phyloP scores from a whole-genome alignment of 1,140 invertebrate genomes.

The Cheumatopsyche charites region DNA sequence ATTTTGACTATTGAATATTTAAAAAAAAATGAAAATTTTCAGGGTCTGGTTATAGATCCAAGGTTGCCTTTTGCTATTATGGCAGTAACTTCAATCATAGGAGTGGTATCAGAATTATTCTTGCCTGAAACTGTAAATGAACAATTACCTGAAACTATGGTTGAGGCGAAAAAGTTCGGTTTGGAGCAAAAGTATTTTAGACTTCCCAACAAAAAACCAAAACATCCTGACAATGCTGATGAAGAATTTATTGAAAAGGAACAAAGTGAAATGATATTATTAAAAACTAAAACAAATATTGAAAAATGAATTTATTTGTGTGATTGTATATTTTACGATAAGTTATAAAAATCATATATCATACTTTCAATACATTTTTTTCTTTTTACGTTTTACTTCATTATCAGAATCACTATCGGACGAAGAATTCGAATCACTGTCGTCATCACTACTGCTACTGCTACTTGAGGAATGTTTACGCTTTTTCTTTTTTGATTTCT shows the following conservation, averaged over 20 bases:
- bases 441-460: slow-evolving; percentile 17
- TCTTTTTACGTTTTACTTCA: slow-evolving; percentile 28
- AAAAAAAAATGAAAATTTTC: slow-evolving; percentile 33
- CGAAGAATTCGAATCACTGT: slow-evolving; percentile 34
- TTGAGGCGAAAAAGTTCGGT: slow-evolving; percentile 73
- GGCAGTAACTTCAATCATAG: slow-evolving; percentile 62
- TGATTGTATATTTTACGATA: background rate
- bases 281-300: slow-evolving; percentile 3
- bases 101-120: slow-evolving; percentile 64
- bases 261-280: background rate
- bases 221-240: too few relatives aligned
- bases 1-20: background rate
- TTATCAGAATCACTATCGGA: slow-evolving; percentile 30
- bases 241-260: too few relatives aligned
- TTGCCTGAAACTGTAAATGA: slow-evolving; percentile 74
- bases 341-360: background rate
- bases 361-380: slow-evolving; percentile 3
- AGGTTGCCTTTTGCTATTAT: slow-evolving; percentile 65
- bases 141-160: slow-evolving; percentile 73
- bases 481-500: slow-evolving; percentile 45
- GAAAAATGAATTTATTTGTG: background rate
- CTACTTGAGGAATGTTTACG: slow-evolving; percentile 39
- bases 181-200: slow-evolving; percentile 65
- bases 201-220: slow-evolving; percentile 57
- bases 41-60: slow-evolving; percentile 51